Evolutionary conservation across 2,888 invertebrate species (phyloP), one percentile per base, ranked within the genome.

Genomic region (Suillia variegata): DNA sequence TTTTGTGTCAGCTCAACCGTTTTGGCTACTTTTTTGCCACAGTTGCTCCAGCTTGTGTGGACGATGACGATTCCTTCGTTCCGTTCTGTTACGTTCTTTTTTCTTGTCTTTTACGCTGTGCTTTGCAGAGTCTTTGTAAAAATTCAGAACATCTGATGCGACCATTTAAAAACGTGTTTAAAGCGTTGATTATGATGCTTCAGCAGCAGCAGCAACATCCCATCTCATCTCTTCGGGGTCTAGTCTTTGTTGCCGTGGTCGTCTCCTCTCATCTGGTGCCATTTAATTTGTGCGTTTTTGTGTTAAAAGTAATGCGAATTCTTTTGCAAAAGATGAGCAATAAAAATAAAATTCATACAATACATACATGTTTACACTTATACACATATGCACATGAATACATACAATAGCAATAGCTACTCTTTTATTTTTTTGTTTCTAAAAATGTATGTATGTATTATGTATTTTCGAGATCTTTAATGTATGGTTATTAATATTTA

Each of bases 251-350:
- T n/a, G n/a, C n/a, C n/a, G n/a, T n/a, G n/a, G 26, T 26, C 26
- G 26, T 10, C 26, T 6, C 26, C 6, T 38, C 51, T 22, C 31
- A 38, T 34, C 61, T 58, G 60, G 65, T 65, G 60, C 56, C 57
- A 58, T 58, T 61, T 61, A 58, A 60, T 47, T 61, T 52, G 51
- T 51, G 20, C 26, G 48, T 33, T 64, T 57, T 71, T 47, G 26
- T n/a, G 57, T 71, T 70, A 62, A 76, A 76, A 74, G 71, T 71
- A 73, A 73, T 74, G 74, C 68, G 73, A 75, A 76, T 74, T 76
- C 74, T 71, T 68, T 21, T 54, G 65, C 63, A 51, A 10, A 45
- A 45, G 20, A 3, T 4, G n/a, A 13, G n/a, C 38, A 38, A 38
- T n/a, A 38, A 5, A 38, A 38, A n/a, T n/a, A 13, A 17, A 45